Percentiles rank a stretch among this genome's conserved stretches.
phyloP scores from a whole-genome alignment of 2,797 vertebrate genomes.

The Anolis apletophallus region DNA sequence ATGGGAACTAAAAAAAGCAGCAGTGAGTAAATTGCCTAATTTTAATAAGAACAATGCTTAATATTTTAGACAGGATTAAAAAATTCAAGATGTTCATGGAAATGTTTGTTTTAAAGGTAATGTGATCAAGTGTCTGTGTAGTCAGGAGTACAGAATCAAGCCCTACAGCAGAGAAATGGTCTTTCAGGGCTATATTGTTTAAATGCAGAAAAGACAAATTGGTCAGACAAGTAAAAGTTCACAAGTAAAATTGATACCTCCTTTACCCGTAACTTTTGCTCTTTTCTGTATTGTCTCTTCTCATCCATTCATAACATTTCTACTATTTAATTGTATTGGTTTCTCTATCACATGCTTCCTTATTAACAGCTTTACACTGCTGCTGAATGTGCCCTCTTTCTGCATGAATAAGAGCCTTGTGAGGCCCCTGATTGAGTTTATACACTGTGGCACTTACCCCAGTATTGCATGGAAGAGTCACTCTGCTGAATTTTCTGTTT shows the following conservation, averaged over 20 bases:
- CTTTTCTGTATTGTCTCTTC: conserved; percentile 32
- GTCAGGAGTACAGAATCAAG: background rate
- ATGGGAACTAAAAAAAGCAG: conserved; percentile 90
- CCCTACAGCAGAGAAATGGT: conserved; percentile 7
- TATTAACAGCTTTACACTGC: conserved; percentile 22
- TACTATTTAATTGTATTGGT: conserved; percentile 28
- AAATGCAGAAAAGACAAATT: background rate
- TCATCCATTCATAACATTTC: conserved; percentile 26
- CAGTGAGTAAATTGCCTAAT: conserved; percentile 85
- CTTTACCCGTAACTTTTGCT: conserved; percentile 50
- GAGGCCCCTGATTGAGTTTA: background rate
- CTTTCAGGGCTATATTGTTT: background rate
- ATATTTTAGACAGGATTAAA: background rate
- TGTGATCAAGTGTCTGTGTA: background rate
- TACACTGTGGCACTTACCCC: background rate
- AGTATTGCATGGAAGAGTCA: background rate
- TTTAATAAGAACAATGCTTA: conserved; percentile 10
- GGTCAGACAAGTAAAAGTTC: background rate
- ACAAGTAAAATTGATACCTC: conserved; percentile 7
- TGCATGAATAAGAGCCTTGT: conserved; percentile 12
- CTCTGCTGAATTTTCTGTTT: background rate
- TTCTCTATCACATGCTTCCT: conserved; percentile 39
- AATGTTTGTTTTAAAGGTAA: background rate
- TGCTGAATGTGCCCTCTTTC: conserved; percentile 29
- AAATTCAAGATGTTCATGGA: conserved; percentile 6